A percentile compares a stretch with the other conserved stretches of the same genome.
Conservation (phyloP, 2,888 invertebrate genomes). For the Dendrolimus pini region DNA sequence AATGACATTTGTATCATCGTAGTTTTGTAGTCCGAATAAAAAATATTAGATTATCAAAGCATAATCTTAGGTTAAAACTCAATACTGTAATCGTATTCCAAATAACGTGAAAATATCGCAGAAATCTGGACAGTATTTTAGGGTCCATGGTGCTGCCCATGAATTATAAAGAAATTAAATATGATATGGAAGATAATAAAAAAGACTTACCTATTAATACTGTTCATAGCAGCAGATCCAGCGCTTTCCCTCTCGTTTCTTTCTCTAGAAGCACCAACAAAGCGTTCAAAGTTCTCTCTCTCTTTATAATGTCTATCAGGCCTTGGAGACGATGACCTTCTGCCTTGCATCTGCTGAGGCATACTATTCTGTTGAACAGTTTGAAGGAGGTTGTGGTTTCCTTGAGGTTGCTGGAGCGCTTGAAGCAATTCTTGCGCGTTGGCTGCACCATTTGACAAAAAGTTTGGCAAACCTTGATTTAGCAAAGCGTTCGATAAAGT, state of each 20-base stretch:
- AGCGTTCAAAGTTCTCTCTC: slow-evolving; percentile 64
- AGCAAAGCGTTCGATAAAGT: slow-evolving; percentile 81
- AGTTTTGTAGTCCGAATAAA: too few relatives aligned
- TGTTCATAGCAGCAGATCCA: slow-evolving; percentile 78
- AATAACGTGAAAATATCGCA: too few relatives aligned
- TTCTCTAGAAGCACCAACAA: slow-evolving; percentile 65
- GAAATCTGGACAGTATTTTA: too few relatives aligned
- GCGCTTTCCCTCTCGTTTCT: slow-evolving; percentile 71
- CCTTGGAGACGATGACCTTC: slow-evolving; percentile 65
- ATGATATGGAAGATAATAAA: background rate
- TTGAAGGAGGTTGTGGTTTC: slow-evolving; percentile 64
- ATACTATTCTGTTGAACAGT: slow-evolving; percentile 68
- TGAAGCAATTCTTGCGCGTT: slow-evolving; percentile 85
- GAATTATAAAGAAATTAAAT: too few relatives aligned
- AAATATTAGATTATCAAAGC: too few relatives aligned
- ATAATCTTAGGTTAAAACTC: too few relatives aligned
- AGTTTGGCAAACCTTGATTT: slow-evolving; percentile 83
- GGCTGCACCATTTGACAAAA: slow-evolving; percentile 81
- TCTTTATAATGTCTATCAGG: slow-evolving; percentile 69
- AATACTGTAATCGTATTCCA: too few relatives aligned
- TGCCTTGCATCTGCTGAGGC: slow-evolving; percentile 68
- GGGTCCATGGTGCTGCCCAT: too few relatives aligned
- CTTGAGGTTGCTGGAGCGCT: slow-evolving; percentile 79
- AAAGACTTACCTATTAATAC: slow-evolving; percentile 79
- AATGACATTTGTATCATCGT: too few relatives aligned